Conservation (phyloP, 2,113 vertebrate genomes). For the Myotis lucifugus region DNA sequence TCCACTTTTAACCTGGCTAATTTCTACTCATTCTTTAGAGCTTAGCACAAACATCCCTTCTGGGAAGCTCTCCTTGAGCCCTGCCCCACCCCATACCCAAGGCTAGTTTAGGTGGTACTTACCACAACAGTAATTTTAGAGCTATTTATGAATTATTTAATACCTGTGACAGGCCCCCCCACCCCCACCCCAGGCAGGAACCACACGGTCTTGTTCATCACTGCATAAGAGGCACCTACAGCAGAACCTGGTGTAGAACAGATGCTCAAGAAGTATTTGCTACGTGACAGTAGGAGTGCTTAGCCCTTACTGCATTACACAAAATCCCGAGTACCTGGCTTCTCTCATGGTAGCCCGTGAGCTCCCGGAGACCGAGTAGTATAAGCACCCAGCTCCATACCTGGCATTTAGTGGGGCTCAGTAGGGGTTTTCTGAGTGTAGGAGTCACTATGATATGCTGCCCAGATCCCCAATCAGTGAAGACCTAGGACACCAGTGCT, state of each 20-base stretch:
- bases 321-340: background rate
- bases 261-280: background rate
- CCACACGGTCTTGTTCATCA: background rate
- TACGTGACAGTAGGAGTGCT: background rate
- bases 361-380: background rate
- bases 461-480: background rate
- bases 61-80: background rate
- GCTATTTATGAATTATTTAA: conserved; percentile 3
- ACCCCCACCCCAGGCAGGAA: background rate
- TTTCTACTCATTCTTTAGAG: conserved; percentile 36
- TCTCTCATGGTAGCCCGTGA: background rate
- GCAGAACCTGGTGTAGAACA: background rate
- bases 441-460: background rate
- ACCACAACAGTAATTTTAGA: background rate
- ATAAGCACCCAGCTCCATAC: background rate
- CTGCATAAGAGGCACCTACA: background rate
- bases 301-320: background rate
- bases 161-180: background rate
- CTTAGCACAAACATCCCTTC: background rate
- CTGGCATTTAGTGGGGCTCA: background rate
- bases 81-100: background rate
- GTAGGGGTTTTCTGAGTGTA: background rate
- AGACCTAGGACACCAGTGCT: background rate
- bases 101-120: background rate
- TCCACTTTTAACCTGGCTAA: background rate